A percentile compares a stretch with the other conserved stretches of the same genome.
These are phyloP conservation scores for Netelia fuscicornis DNA, from an alignment of 2,888 invertebrate genomes.

Conservation along the genomic window DNA sequence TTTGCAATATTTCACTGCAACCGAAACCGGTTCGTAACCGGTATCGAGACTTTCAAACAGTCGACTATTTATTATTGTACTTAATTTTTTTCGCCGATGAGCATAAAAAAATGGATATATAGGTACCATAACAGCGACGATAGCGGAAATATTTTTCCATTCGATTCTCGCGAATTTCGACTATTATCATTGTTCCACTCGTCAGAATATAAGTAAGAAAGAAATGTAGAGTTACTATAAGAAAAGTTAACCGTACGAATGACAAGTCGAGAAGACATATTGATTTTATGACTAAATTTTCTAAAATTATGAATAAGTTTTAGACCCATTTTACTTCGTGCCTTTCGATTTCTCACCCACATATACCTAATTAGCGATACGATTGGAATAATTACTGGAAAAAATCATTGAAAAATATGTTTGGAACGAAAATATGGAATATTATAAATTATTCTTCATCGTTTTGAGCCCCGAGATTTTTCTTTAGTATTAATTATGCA, in stretches of 20 bases:
- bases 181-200: constrained; percentile 25
- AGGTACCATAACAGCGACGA: background rate
- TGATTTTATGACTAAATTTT: background rate
- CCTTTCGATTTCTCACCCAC: constrained; percentile 44
- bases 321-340: constrained; percentile 41
- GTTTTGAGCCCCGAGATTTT: background rate
- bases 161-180: constrained; percentile 49
- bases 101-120: constrained; percentile 1
- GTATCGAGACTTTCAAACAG: background rate
- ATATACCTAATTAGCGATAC: background rate
- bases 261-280: constrained; percentile 45
- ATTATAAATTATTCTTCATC: background rate
- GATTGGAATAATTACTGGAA: background rate
- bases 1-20: constrained; percentile 26
- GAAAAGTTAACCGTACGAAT: constrained; percentile 17
- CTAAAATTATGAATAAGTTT: background rate
- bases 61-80: background rate
- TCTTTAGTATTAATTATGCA: background rate
- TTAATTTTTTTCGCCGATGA: background rate
- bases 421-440: background rate
- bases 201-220: constrained; percentile 26
- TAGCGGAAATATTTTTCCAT: constrained; percentile 53
- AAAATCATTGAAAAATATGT: background rate
- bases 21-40: constrained; percentile 1
- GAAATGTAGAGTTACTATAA: background rate